phyloP scores from a whole-genome alignment of 2,113 vertebrate species.

The Vulpes vulpes region DNA sequence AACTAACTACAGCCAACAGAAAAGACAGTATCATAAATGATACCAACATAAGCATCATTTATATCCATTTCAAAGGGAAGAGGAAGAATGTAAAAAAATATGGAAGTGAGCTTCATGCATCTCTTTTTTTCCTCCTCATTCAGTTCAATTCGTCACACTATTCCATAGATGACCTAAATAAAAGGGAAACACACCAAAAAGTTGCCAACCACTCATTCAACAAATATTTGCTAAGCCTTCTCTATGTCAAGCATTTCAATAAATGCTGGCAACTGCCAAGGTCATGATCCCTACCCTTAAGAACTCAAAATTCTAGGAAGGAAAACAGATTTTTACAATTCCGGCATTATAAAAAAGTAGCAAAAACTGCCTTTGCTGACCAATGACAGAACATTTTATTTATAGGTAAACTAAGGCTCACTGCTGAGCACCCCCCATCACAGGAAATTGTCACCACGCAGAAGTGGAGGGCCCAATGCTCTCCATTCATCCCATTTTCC shows the following conservation, averaged over 20 bases:
- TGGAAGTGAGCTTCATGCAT: background rate
- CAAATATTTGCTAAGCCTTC: constrained; percentile 37
- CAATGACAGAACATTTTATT: background rate
- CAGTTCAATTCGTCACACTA: background rate
- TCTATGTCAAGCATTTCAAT: background rate
- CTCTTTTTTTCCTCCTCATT: background rate
- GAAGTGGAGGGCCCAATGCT: background rate
- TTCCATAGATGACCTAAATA: background rate
- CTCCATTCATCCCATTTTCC: background rate
- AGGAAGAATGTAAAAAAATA: background rate
- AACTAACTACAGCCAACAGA: background rate
- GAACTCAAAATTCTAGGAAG: constrained; percentile 10
- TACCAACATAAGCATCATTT: background rate
- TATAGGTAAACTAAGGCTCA: constrained; percentile 8
- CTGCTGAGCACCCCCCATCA: background rate
- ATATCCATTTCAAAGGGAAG: constrained; percentile 34
- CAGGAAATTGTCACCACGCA: background rate
- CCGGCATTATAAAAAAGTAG: background rate
- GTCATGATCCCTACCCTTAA: background rate
- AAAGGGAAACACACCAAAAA: constrained; percentile 52
- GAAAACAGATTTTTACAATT: constrained; percentile 41
- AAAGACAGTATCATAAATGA: background rate
- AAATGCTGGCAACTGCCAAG: background rate
- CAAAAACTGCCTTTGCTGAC: background rate
- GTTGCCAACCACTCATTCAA: background rate